Evolutionary conservation across 2,888 invertebrate genomes (phyloP).

Genomic region (Anarsia innoxiella): DNA sequence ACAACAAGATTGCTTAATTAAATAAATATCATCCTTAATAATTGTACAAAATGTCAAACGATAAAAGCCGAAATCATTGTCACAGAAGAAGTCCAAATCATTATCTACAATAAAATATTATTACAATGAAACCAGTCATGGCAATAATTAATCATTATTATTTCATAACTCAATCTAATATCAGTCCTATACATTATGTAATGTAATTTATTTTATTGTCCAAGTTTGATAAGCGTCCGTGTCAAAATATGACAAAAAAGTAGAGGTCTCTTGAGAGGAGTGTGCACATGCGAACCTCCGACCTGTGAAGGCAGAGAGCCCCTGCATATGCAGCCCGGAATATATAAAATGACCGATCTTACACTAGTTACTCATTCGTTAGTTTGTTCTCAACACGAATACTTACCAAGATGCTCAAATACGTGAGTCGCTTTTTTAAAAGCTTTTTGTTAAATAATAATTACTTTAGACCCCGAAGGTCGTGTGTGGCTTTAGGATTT

Average conservation of each 20-base stretch:
- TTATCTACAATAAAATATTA: background rate
- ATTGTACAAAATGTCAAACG: too few species aligned
- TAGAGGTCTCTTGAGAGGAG: conserved; percentile 33
- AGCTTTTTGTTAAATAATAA: conserved; percentile 23
- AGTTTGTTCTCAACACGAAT: conserved; percentile 65
- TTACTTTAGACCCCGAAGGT: conserved; percentile 23
- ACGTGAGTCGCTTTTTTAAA: conserved; percentile 59
- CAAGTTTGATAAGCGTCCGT: conserved; percentile 26
- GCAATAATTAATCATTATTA: background rate
- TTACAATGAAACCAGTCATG: background rate
- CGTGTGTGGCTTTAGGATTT: conserved; percentile 23
- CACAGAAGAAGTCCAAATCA: too few species aligned
- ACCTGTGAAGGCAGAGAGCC: conserved; percentile 50
- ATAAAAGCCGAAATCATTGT: too few species aligned
- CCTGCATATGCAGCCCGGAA: conserved; percentile 53
- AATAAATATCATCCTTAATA: too few species aligned
- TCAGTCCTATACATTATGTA: conserved; percentile 4
- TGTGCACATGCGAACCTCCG: conserved; percentile 41
- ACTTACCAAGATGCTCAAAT: conserved; percentile 69
- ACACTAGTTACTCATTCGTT: conserved; percentile 68
- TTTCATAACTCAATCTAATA: conserved; percentile 1
- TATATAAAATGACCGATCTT: conserved; percentile 65
- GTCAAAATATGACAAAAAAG: conserved; percentile 42
- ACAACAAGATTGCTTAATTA: too few species aligned
- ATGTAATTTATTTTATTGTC: conserved; percentile 17